A percentile compares a stretch with the other conserved stretches of the same genome.
phyloP scores from a whole-genome alignment of 1,140 invertebrate genomes.

The Diprion similis region DNA sequence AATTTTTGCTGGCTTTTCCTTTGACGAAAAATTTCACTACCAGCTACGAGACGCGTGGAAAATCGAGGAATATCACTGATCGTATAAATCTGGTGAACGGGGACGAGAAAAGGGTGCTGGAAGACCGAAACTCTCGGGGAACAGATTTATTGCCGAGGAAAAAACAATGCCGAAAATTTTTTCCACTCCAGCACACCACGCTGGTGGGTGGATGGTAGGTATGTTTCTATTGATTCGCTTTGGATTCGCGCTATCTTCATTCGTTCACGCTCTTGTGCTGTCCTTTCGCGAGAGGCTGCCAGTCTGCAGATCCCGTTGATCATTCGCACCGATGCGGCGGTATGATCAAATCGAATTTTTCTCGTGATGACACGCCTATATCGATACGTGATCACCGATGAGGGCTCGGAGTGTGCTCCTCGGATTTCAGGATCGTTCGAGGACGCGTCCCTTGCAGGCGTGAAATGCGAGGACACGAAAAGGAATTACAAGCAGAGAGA shows the following conservation, averaged over 20 bases:
- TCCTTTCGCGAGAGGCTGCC: too few relatives aligned
- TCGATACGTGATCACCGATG: background rate
- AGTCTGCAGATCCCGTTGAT: background rate
- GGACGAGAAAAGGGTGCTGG: background rate
- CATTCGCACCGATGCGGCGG: background rate
- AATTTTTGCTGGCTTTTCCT: background rate
- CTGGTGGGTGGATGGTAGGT: too few relatives aligned
- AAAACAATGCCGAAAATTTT: background rate
- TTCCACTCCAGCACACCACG: background rate
- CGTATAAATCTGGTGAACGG: background rate
- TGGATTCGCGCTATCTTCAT: too few relatives aligned
- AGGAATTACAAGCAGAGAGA: constrained; percentile 4
- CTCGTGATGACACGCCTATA: background rate
- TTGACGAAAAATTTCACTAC: background rate
- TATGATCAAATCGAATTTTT: background rate
- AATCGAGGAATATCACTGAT: background rate
- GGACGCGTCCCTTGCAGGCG: background rate
- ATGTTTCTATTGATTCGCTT: too few relatives aligned
- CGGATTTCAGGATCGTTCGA: background rate
- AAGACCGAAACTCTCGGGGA: background rate
- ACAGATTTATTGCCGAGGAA: background rate
- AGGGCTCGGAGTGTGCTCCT: background rate
- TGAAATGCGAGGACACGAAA: constrained; percentile 3
- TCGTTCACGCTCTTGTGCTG: too few relatives aligned
- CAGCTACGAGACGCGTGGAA: background rate